Evolutionary conservation across 2,888 invertebrate species (phyloP).

Genomic region (Drosophila meridiana): DNA sequence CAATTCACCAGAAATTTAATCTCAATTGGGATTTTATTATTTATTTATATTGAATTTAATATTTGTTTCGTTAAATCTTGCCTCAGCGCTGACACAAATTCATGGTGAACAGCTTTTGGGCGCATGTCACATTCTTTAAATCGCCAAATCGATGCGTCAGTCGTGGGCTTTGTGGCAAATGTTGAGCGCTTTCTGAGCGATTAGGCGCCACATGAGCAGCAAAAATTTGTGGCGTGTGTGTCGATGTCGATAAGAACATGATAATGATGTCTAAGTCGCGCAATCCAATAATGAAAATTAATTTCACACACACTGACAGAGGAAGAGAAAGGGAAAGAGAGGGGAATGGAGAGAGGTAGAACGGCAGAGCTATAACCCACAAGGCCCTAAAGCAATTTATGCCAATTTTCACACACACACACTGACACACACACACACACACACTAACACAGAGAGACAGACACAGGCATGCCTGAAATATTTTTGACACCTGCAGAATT

Average conservation of each 20-base stretch:
- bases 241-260: slow-evolving; percentile 70
- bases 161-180: slow-evolving; percentile 46
- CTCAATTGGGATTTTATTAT: background rate
- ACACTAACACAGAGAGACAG: slow-evolving; percentile 28
- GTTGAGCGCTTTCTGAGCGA: slow-evolving; percentile 66
- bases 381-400: slow-evolving; percentile 76
- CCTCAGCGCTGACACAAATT: background rate
- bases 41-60: background rate
- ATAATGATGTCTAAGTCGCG: slow-evolving; percentile 81
- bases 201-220: slow-evolving; percentile 65
- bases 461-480: slow-evolving; percentile 71
- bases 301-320: slow-evolving; percentile 53
- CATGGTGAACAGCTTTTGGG: slow-evolving; percentile 8
- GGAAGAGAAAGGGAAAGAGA: background rate
- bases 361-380: slow-evolving; percentile 30
- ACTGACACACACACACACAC: slow-evolving; percentile 1
- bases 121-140: slow-evolving; percentile 27
- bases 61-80: background rate
- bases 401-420: slow-evolving; percentile 66
- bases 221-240: slow-evolving; percentile 42
- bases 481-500: slow-evolving; percentile 81
- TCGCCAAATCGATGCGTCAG: slow-evolving; percentile 65
- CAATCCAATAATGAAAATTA: slow-evolving; percentile 80
- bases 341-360: background rate
- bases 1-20: background rate